phyloP scores from a whole-genome alignment of 92 coral and sea anemone genomes.

The Zoanthus sansibaricus region DNA sequence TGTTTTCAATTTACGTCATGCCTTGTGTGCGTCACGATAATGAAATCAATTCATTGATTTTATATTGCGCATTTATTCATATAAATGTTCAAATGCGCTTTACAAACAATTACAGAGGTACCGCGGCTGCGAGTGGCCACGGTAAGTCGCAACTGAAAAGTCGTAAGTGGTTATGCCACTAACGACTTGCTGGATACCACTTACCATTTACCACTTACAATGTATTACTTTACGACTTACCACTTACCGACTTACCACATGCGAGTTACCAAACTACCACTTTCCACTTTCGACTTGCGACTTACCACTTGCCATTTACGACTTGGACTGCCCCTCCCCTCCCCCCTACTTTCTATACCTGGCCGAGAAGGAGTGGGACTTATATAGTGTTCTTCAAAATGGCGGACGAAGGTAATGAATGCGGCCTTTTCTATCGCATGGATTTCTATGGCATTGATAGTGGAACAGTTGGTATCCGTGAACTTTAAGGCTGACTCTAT shows the following conservation, averaged over 20 bases:
- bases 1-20: too few relatives aligned
- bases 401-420: constrained; percentile 8
- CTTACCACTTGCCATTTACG: not conserved
- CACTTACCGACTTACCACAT: not conserved
- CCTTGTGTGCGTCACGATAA: too few relatives aligned
- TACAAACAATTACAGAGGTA: too few relatives aligned
- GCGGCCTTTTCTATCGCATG: constrained; percentile 4
- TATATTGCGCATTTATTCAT: too few relatives aligned
- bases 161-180: not conserved
- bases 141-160: not conserved
- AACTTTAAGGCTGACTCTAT: constrained; percentile 7
- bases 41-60: too few relatives aligned
- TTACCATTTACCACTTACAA: not conserved
- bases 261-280: not conserved
- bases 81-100: too few relatives aligned
- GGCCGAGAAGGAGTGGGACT: not conserved
- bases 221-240: not conserved
- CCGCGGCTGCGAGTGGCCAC: not conserved
- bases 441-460: constrained; percentile 4
- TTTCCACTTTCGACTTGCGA: not conserved
- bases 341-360: not conserved
- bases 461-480: constrained; percentile 9
- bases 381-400: not conserved
- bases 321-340: not conserved
- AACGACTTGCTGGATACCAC: not conserved